Conservation (phyloP, 2,888 invertebrate species). For the Mantis religiosa region DNA sequence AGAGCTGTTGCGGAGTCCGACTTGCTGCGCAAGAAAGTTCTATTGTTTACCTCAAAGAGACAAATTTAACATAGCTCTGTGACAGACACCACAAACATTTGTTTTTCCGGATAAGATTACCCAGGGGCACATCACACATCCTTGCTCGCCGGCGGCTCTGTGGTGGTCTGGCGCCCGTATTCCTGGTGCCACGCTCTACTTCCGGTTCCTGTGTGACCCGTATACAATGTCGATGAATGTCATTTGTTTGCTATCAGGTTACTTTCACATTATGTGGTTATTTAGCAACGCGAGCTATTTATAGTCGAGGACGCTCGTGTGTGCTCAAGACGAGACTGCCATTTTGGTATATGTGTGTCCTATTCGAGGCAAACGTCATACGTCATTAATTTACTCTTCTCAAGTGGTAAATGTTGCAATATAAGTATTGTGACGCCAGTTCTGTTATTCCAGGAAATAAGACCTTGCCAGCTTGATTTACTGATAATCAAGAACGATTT, state of each 20-base stretch:
- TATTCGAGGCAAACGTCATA: not conserved
- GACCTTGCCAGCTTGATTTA: no score
- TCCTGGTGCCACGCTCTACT: not conserved
- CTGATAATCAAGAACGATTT: no score
- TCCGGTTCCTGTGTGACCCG: not conserved
- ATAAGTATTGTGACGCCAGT: no score
- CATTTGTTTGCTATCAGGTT: not conserved
- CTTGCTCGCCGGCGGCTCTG: not conserved
- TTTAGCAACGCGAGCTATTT: not conserved
- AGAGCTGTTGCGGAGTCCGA: no score
- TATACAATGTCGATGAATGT: not conserved
- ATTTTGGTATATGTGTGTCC: not conserved
- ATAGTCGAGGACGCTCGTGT: not conserved
- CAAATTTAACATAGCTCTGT: not conserved
- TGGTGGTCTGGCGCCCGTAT: not conserved
- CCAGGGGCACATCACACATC: not conserved
- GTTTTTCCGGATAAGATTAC: not conserved
- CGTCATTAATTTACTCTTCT: not conserved
- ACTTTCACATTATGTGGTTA: not conserved
- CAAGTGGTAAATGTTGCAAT: no score
- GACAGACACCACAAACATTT: not conserved
- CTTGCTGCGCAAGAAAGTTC: no score
- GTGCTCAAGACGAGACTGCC: not conserved
- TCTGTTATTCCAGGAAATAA: no score
- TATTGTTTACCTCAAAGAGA: not conserved